Conservation (phyloP, 2,113 vertebrate genomes). For the Semnornis frantzii region DNA sequence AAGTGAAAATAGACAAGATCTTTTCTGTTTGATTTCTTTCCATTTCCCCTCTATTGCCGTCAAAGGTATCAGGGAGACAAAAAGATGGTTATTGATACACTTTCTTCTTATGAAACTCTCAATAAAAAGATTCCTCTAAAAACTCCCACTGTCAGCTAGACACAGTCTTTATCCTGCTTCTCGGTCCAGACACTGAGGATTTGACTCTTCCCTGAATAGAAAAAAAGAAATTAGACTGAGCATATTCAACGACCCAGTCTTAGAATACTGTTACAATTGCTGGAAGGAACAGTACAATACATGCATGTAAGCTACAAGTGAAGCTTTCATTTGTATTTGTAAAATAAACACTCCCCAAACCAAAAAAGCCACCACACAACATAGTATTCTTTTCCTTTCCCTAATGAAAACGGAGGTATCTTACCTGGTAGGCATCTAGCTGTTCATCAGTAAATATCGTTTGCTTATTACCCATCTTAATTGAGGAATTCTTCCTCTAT, state of each 20-base stretch:
- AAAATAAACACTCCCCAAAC: background rate
- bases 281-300: background rate
- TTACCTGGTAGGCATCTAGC: slow-evolving; percentile 95
- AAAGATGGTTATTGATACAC: background rate
- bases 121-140: background rate
- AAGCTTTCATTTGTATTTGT: background rate
- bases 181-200: background rate
- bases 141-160: background rate
- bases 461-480: slow-evolving; percentile 95
- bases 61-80: background rate
- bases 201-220: background rate
- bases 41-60: background rate
- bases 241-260: background rate
- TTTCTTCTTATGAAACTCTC: background rate
- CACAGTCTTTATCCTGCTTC: background rate
- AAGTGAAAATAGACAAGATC: background rate
- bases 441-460: slow-evolving; percentile 97
- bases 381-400: background rate
- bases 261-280: background rate
- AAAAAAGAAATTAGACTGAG: background rate
- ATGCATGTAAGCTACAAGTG: background rate
- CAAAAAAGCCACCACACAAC: background rate
- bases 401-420: background rate
- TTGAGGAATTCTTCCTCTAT: slow-evolving; percentile 75
- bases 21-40: too few relatives aligned